Evolutionary conservation across 2,888 invertebrate species (phyloP).

Genomic region (Phalangium opilio): DNA sequence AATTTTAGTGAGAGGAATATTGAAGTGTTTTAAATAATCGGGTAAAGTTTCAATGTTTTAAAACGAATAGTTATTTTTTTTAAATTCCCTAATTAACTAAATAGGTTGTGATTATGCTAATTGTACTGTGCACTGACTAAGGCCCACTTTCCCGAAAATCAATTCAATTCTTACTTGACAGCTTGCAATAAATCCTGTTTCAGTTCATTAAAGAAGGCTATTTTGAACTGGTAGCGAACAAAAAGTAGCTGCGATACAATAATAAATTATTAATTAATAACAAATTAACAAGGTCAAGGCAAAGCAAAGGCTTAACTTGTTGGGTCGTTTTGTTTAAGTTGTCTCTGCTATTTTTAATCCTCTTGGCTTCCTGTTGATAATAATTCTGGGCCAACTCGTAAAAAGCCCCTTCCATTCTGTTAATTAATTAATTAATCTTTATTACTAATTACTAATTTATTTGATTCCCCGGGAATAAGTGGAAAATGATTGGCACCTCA

Average conservation of each 20-base stretch:
- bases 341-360: constrained; percentile 73
- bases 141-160: too few species aligned
- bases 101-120: too few species aligned
- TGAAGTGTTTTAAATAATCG: too few species aligned
- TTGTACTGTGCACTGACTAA: too few species aligned
- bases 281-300: too few species aligned
- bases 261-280: constrained; percentile 5
- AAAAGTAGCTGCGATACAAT: constrained; percentile 47
- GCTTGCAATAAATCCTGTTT: constrained; percentile 75
- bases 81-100: too few species aligned
- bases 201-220: constrained; percentile 86
- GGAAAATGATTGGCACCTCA: constrained; percentile 36
- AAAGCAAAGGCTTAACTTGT: constrained; percentile 37
- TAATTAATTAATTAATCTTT: constrained; percentile 7
- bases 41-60: too few species aligned
- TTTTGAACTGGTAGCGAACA: constrained; percentile 91
- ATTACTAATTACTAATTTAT: too few species aligned
- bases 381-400: constrained; percentile 82
- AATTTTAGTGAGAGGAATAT: too few species aligned
- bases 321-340: constrained; percentile 80
- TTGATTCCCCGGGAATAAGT: too few species aligned
- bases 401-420: constrained; percentile 79
- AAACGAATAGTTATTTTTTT: too few species aligned
- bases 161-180: constrained; percentile 42
- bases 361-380: constrained; percentile 74